Base-by-base conservation (phyloP, 2,797 vertebrate species). In the Pelochelys cantorii region DNA sequence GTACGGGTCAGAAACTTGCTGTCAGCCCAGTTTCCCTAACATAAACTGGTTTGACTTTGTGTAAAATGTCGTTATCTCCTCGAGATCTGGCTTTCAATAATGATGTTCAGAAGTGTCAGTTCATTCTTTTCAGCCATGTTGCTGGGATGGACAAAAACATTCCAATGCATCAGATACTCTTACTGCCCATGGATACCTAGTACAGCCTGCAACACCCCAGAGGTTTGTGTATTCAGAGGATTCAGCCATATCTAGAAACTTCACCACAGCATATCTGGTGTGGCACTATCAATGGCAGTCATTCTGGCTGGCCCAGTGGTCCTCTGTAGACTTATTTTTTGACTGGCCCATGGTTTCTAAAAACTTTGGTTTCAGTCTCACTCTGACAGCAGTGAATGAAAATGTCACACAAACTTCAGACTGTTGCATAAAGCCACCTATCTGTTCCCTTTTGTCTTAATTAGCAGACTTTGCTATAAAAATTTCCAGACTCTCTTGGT, bases 361-460 rank as follows among this genome's bases (percentile, higher is more conserved):
- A 80, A 31, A 52, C 54, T 23, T 22, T 8, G 25, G 34, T 88
- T 83, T 85, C 55, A 8, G 29, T 84, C 92, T 82, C 53, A 1
- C 78, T 80, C 87, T 15, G 3, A 79, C 42, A 78, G 74, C 53
- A n/a, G 27, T 91, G 74, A 92, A 81, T 95, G 92, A 89, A 0
- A 13, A 68, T 62, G 62, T 79, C 86, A 84, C 83, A 3, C 85
- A 68, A 25, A 52, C 55, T 56, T 1, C 78, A 65, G 83, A 52
- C 87, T 87, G 89, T 85, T 75, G 55, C 48, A 14, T 3, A 15
- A 75, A 92, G 55, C 87, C 83, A 5, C 37, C 86, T 52, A 52
- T 87, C 88, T 81, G 88, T 42, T 95, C 90, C n/a, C 68, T 95
- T 96, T 95, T 74, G 59, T 93, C 92, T 95, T 89, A 85, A 94